These are phyloP conservation scores for Autographa pulchrina DNA, from an alignment of 2,888 invertebrate species.

Conservation along the genomic window DNA sequence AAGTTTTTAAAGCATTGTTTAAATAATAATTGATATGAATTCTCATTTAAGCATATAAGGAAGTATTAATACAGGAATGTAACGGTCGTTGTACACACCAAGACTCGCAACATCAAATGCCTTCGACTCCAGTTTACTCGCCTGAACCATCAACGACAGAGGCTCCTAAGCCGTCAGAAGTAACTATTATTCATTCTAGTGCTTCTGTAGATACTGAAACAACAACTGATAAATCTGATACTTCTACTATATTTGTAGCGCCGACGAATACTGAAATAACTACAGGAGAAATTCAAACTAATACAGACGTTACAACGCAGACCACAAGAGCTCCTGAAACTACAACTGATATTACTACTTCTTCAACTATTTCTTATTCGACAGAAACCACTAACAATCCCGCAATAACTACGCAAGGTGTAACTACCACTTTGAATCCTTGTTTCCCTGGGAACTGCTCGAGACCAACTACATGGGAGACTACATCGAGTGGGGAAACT, in stretches of 20 bases:
- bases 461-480: constrained; percentile 79
- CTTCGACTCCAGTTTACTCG: background rate
- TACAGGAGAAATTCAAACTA: constrained; percentile 7
- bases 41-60: constrained; percentile 45
- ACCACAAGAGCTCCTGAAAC: background rate
- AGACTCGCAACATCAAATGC: background rate
- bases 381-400: constrained; percentile 11
- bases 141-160: constrained; percentile 23
- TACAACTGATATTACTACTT: constrained; percentile 17
- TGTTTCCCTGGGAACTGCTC: constrained; percentile 70
- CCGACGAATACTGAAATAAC: constrained; percentile 7
- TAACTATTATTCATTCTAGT: constrained; percentile 17
- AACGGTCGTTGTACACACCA: constrained; percentile 31
- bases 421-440: background rate
- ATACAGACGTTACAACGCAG: background rate
- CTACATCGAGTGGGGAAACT: constrained; percentile 76
- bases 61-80: constrained; percentile 41
- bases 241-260: constrained; percentile 29
- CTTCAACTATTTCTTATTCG: constrained; percentile 17
- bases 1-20: background rate
- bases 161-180: constrained; percentile 10
- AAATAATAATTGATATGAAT: background rate
- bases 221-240: constrained; percentile 26
- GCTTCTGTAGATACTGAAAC: constrained; percentile 13
- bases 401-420: constrained; percentile 17